These are phyloP conservation scores for Drosophila tripunctata DNA, from an alignment of 2,888 invertebrate species.

Conservation along the genomic window DNA sequence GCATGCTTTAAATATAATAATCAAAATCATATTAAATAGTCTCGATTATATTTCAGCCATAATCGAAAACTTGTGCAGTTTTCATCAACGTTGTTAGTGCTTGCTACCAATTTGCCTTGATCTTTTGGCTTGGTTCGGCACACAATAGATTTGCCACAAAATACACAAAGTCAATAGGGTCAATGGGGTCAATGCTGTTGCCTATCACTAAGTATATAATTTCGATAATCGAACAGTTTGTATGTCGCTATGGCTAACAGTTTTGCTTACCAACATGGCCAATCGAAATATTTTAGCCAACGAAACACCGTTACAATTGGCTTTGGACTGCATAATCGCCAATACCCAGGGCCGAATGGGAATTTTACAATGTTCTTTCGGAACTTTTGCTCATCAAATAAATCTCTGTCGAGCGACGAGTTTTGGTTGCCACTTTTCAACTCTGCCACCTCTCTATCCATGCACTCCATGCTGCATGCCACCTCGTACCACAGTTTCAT, in stretches of 20 bases:
- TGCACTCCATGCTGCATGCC: conserved; percentile 14
- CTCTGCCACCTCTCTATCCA: background rate
- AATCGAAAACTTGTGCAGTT: background rate
- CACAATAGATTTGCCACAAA: conserved; percentile 20
- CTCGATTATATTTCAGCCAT: background rate
- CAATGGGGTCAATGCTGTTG: conserved; percentile 38
- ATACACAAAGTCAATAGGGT: conserved; percentile 17
- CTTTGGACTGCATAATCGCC: conserved; percentile 63
- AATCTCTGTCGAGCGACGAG: conserved; percentile 70
- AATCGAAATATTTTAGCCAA: conserved; percentile 37
- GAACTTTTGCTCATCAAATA: conserved; percentile 71
- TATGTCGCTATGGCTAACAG: conserved; percentile 23
- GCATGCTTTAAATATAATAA: background rate
- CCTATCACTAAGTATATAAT: conserved; percentile 39
- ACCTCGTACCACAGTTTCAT: conserved; percentile 18
- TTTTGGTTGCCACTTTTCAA: conserved; percentile 38
- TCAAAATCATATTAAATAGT: background rate
- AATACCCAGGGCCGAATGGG: conserved; percentile 47
- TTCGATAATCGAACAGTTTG: conserved; percentile 49
- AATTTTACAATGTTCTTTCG: conserved; percentile 50
- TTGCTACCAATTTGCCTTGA: conserved; percentile 23
- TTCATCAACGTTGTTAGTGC: background rate
- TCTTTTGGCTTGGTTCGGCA: conserved; percentile 8
- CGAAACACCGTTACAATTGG: conserved; percentile 62
- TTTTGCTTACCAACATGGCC: conserved; percentile 29